These are phyloP conservation scores for Pristionchus arcanus DNA, from an alignment of 2,888 invertebrate species.

Conservation along the genomic window DNA sequence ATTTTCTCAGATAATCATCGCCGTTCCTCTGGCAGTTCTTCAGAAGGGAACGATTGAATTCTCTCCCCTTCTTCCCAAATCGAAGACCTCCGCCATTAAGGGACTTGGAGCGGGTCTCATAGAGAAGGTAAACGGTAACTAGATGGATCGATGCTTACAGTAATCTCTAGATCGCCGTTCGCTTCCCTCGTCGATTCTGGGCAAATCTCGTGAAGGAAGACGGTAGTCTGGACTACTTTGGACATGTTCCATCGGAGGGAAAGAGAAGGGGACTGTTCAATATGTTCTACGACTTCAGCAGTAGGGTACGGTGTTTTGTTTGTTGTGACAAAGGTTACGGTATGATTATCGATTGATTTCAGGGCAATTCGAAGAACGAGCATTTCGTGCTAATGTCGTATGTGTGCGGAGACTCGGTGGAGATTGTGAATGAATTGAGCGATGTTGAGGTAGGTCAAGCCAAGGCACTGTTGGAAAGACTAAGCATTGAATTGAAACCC, in stretches of 20 bases:
- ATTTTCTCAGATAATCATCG: slow-evolving; percentile 80
- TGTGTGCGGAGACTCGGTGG: slow-evolving; percentile 80
- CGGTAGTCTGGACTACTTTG: slow-evolving; percentile 77
- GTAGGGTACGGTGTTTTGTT: slow-evolving; percentile 65
- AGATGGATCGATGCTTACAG: not conserved
- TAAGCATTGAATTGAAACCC: too few species aligned
- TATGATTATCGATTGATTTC: not conserved
- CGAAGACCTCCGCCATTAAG: slow-evolving; percentile 80
- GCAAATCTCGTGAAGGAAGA: slow-evolving; percentile 74
- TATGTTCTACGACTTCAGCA: slow-evolving; percentile 81
- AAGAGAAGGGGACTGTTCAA: slow-evolving; percentile 80
- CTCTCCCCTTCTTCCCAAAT: slow-evolving; percentile 80
- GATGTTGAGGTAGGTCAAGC: slow-evolving; percentile 76
- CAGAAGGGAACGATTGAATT: slow-evolving; percentile 79
- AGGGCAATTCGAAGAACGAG: slow-evolving; percentile 57
- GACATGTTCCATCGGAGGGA: slow-evolving; percentile 79
- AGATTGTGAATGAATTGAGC: slow-evolving; percentile 78
- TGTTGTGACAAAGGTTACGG: not conserved
- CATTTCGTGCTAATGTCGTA: slow-evolving; percentile 80
- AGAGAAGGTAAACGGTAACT: slow-evolving; percentile 80
- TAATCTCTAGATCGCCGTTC: slow-evolving; percentile 79
- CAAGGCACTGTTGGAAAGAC: too few species aligned
- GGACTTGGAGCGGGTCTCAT: slow-evolving; percentile 81
- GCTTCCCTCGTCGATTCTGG: slow-evolving; percentile 81
- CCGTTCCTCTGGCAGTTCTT: slow-evolving; percentile 81